Conservation (phyloP, 2,888 invertebrate species). For the Priocnemis perturbator region DNA sequence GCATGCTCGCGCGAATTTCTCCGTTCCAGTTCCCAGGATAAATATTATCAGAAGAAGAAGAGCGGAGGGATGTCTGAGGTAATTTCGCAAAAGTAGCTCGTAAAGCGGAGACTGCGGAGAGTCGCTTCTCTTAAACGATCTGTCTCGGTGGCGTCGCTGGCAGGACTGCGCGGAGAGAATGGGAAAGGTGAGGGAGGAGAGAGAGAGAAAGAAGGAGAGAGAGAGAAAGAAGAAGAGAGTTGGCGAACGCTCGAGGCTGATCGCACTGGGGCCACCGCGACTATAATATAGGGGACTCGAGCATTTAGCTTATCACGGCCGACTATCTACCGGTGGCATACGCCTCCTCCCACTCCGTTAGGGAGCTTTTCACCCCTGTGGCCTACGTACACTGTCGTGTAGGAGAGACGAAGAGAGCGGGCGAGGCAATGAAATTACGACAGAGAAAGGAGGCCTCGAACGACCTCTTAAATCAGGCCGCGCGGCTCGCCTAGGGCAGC, state of each 20-base stretch:
- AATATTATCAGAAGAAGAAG: background rate
- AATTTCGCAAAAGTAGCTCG: constrained; percentile 8
- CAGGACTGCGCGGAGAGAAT: background rate
- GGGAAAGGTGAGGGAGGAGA: background rate
- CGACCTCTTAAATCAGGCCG: constrained; percentile 70
- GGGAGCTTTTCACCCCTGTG: constrained; percentile 58
- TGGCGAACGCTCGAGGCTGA: constrained; percentile 48
- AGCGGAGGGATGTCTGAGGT: background rate
- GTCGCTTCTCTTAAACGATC: constrained; percentile 5
- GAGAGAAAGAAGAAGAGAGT: constrained; percentile 31
- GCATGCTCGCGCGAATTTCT: too few species aligned
- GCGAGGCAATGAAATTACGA: background rate
- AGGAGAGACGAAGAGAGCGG: constrained; percentile 12
- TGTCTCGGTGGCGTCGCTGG: background rate
- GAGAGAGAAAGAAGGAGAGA: constrained; percentile 17
- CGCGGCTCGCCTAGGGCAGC: constrained; percentile 61
- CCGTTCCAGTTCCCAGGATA: too few species aligned
- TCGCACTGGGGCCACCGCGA: constrained; percentile 27
- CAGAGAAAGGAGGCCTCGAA: constrained; percentile 13
- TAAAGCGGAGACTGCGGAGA: background rate
- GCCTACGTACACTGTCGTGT: constrained; percentile 2
- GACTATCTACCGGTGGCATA: constrained; percentile 70
- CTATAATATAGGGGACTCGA: constrained; percentile 63
- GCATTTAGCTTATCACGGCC: constrained; percentile 72
- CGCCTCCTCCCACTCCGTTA: constrained; percentile 56